phyloP scores from a whole-genome alignment of 2,797 vertebrate genomes.

The Sardinella longiceps region DNA sequence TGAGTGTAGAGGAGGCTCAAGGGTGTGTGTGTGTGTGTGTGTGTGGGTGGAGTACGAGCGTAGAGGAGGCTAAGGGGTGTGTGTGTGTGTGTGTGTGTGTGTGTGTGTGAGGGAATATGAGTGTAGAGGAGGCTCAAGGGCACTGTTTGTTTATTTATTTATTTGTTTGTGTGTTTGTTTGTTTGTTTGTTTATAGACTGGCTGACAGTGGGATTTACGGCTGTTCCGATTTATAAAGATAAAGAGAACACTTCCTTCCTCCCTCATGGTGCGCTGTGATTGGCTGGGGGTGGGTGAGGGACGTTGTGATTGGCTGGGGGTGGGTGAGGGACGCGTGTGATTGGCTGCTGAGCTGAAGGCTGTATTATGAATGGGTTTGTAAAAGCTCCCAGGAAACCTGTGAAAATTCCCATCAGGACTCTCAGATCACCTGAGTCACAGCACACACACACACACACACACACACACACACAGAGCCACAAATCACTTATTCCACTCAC shows the following conservation, averaged over 20 bases:
- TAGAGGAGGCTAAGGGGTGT: too few relatives aligned
- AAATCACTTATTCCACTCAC: too few relatives aligned
- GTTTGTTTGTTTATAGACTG: conserved; percentile 24
- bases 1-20: too few relatives aligned
- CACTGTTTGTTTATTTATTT: neutral
- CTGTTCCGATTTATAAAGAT: neutral
- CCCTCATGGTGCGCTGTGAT: neutral
- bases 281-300: neutral
- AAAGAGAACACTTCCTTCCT: neutral
- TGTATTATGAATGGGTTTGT: neutral
- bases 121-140: conserved; percentile 2
- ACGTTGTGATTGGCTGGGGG: neutral
- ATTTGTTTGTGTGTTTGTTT: neutral
- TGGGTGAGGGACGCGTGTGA: neutral
- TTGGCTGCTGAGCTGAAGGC: neutral
- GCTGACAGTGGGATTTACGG: conserved; percentile 1
- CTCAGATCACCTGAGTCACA: neutral
- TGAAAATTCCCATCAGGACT: neutral
- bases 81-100: too few relatives aligned
- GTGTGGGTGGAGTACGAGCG: too few relatives aligned
- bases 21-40: too few relatives aligned
- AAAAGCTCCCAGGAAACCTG: neutral
- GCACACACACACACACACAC: neutral
- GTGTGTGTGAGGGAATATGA: neutral
- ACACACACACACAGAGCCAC: neutral